Conservation (phyloP, 2,888 invertebrate species). For the Zhuqinia jingwanae region DNA sequence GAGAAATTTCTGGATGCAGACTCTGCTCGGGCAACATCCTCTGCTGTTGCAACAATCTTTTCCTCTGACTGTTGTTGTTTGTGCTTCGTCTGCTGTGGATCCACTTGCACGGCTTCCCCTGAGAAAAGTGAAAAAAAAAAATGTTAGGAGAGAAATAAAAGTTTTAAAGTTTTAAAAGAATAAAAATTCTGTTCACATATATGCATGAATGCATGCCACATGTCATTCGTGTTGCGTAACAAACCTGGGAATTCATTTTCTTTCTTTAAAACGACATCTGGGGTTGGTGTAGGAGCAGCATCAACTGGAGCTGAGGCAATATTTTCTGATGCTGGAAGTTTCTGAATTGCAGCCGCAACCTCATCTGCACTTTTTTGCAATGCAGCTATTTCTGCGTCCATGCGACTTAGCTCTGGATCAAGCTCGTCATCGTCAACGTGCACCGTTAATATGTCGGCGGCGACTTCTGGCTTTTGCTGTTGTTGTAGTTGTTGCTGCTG, state of each 20-base stretch:
- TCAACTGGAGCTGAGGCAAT: neutral
- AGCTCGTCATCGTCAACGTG: conserved; percentile 49
- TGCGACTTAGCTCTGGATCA: conserved; percentile 51
- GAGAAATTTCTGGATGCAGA: conserved; percentile 17
- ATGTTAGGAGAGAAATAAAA: neutral
- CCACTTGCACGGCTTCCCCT: conserved; percentile 64
- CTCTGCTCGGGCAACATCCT: conserved; percentile 30
- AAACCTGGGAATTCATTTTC: conserved; percentile 66
- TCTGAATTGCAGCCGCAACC: conserved; percentile 39
- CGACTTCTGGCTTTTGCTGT: neutral
- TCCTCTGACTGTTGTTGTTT: conserved; percentile 17
- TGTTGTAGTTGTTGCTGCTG: conserved; percentile 12
- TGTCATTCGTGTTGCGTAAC: too few relatives aligned
- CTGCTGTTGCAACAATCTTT: conserved; percentile 37
- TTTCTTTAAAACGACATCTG: conserved; percentile 24
- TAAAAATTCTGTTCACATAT: neutral
- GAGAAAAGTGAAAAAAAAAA: neutral
- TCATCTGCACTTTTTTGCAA: conserved; percentile 55
- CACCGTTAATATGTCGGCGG: neutral
- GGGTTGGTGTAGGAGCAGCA: neutral
- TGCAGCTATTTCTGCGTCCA: conserved; percentile 64
- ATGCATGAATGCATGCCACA: neutral
- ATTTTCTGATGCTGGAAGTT: conserved; percentile 31
- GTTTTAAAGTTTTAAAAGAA: neutral
- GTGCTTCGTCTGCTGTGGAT: conserved; percentile 44